Evolutionary conservation across 2,797 vertebrate species (phyloP).

Genomic region (Pseudopleuronectes americanus): DNA sequence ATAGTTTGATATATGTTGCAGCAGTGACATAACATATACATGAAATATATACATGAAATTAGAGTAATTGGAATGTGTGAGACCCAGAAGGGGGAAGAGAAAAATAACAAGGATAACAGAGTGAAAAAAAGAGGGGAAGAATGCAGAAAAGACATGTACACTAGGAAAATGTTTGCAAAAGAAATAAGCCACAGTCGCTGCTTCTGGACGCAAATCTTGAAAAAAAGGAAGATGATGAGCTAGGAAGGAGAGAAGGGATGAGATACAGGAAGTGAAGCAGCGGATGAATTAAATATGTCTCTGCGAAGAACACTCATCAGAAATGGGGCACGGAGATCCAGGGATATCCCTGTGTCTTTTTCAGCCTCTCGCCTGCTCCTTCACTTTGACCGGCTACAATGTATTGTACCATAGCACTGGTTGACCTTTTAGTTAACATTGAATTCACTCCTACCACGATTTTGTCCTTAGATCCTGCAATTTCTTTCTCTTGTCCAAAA

Average conservation of each 20-base stretch:
- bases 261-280: conserved; percentile 19
- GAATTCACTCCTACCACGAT: background rate
- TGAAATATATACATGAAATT: conserved; percentile 18
- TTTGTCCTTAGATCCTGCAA: no score
- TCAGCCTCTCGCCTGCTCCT: background rate
- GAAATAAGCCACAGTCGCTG: background rate
- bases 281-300: conserved; percentile 55
- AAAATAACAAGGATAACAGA: background rate
- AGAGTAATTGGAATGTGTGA: conserved; percentile 43
- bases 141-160: background rate
- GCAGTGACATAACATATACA: conserved; percentile 28
- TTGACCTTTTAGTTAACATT: background rate
- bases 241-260: conserved; percentile 11
- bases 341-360: conserved; percentile 32
- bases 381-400: conserved; percentile 3
- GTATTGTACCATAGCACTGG: background rate
- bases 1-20: conserved; percentile 17
- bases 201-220: conserved; percentile 10
- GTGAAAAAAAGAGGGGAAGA: background rate
- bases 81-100: background rate
- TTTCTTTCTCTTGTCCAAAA: no score
- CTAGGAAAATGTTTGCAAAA: background rate
- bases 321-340: conserved; percentile 38
- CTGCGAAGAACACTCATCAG: conserved; percentile 30
- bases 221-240: conserved; percentile 22